A percentile compares a stretch with the other conserved stretches of the same genome.
Conservation (phyloP, 1,140 invertebrate genomes). For the Galleria mellonella region DNA sequence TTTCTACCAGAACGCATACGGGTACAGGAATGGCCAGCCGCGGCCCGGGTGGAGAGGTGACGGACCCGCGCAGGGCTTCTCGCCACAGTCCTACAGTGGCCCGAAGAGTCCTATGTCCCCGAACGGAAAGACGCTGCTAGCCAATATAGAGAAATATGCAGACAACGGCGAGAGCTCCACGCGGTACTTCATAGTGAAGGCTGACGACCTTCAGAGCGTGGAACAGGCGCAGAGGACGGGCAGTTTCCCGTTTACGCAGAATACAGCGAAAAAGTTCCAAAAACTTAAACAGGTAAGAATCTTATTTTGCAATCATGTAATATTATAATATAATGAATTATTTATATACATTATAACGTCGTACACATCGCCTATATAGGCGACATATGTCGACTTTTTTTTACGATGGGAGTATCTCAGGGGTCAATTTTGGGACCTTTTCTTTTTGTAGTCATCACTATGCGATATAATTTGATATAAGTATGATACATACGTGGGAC, state of each 20-base stretch:
- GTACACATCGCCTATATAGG: too few species aligned
- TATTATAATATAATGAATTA: too few species aligned
- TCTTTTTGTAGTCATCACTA: too few species aligned
- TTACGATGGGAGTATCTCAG: too few species aligned
- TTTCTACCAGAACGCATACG: slow-evolving; percentile 36
- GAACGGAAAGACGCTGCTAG: slow-evolving; percentile 47
- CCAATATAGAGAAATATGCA: slow-evolving; percentile 61
- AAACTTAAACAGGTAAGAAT: slow-evolving; percentile 54
- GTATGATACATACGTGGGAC: too few species aligned
- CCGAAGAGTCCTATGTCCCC: slow-evolving; percentile 52
- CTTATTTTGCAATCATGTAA: too few species aligned
- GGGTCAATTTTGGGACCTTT: too few species aligned
- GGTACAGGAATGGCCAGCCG: slow-evolving; percentile 31
- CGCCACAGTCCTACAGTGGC: slow-evolving; percentile 1
- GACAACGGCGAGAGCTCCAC: slow-evolving; percentile 23
- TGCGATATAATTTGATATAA: too few species aligned
- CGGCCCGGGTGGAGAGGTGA: slow-evolving; percentile 32
- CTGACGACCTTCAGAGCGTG: slow-evolving; percentile 47
- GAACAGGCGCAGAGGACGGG: slow-evolving; percentile 49
- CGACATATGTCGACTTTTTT: too few species aligned
- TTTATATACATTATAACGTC: too few species aligned
- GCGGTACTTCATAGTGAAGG: slow-evolving; percentile 61
- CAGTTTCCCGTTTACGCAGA: slow-evolving; percentile 57
- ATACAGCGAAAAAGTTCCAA: slow-evolving; percentile 66
- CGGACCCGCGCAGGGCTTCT: slow-evolving; percentile 18